Base-by-base conservation (phyloP, 2,888 invertebrate species). In the Pelosia muscerda region DNA sequence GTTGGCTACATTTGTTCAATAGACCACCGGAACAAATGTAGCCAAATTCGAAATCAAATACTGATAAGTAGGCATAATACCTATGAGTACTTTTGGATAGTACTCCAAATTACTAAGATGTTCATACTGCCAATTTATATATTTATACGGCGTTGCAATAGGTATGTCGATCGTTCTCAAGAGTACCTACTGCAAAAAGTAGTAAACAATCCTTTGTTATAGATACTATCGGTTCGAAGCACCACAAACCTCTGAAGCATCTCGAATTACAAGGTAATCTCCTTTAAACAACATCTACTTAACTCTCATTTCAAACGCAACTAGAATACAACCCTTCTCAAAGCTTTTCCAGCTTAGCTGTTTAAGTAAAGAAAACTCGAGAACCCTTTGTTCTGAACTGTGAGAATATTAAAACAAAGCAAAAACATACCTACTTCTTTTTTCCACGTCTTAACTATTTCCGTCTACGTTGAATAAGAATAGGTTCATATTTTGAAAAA, bases 401-500 rank as follows among this genome's bases (percentile, higher is more conserved):
- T 13, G 26, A 49, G 61, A 55, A 38, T 65, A 78, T 73, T 71
- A 74, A 76, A 78, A 78, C 72, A 71, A 74, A 72, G 70, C 62
- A 78, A 70, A 70, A 70, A 68, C 66, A 68, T 68, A 71, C 62
- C 31, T 53, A 42, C 66, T 26, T 58, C 58, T 63, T 74, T 67
- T 66, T 68, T 72, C 68, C 64, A 60, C 66, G 67, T 53, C 67
- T 69, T 67, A 68, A 76, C 68, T 58, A 69, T 77, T 77, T 73
- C 66, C 72, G 62, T 60, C 64, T 63, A 73, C 65, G 73, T 75
- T 73, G 72, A 77, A 63, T 72, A 57, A 63, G 65, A 64, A 71
- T 68, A 74, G n/a, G n/a, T n/a, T n/a, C 66, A 63, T 71, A 72
- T 68, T 74, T 67, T 72, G 70, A 66, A 75, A 71, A 78, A 74